phyloP scores from a whole-genome alignment of 2,113 vertebrate species.

The Cyanoderma ruficeps region DNA sequence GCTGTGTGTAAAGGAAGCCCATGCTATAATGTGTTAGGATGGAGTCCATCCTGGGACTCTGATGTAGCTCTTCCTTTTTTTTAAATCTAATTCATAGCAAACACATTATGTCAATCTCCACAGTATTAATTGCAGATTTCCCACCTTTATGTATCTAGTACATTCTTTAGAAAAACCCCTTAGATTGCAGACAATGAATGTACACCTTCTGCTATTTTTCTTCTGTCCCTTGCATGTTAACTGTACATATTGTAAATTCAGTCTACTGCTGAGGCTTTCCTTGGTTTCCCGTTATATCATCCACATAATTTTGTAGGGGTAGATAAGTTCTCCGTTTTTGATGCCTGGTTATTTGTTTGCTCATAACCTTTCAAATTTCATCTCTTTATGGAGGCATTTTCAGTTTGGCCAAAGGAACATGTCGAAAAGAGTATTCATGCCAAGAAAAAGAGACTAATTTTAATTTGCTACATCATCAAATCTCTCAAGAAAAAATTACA shows the following conservation, averaged over 20 bases:
- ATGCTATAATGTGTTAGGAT: neutral
- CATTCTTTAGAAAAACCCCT: neutral
- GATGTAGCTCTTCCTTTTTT: neutral
- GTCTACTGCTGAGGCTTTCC: neutral
- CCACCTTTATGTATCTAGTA: neutral
- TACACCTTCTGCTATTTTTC: neutral
- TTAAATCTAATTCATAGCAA: neutral
- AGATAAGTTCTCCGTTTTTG: neutral
- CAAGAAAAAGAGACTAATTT: conserved; percentile 28
- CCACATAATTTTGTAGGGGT: neutral
- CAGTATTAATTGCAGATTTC: neutral
- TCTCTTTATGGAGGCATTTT: neutral
- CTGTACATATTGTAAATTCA: neutral
- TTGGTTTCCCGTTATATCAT: neutral
- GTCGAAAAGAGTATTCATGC: neutral
- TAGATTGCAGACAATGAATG: neutral
- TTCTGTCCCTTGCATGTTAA: neutral
- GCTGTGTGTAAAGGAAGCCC: neutral
- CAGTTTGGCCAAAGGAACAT: neutral
- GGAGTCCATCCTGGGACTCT: neutral
- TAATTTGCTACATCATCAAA: neutral
- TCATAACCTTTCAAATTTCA: neutral
- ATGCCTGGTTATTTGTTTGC: neutral
- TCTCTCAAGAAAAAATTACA: neutral
- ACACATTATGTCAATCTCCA: neutral